Conservation (phyloP, 2,888 invertebrate species). For the Eilema caniola region DNA sequence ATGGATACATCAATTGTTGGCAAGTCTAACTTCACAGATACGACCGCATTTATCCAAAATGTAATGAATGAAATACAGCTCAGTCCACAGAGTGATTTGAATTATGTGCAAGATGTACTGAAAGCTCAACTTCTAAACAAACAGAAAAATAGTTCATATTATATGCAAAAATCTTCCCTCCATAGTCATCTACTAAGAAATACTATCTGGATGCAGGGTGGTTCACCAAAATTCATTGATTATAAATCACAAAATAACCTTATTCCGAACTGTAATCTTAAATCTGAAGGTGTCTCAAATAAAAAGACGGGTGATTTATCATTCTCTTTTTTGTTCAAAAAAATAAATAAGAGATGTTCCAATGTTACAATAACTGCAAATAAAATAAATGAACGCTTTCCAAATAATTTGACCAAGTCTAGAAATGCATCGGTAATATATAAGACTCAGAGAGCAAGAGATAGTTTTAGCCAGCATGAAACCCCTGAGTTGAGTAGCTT, state of each 20-base stretch:
- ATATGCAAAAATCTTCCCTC: neutral
- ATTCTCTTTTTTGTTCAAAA: slow-evolving; percentile 54
- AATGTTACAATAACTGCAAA: neutral
- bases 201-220: neutral
- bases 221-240: neutral
- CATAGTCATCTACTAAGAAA: slow-evolving; percentile 16
- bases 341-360: neutral
- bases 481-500: slow-evolving; percentile 51
- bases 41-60: slow-evolving; percentile 62
- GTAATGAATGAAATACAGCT: slow-evolving; percentile 64
- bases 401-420: slow-evolving; percentile 19
- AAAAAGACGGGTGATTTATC: slow-evolving; percentile 44
- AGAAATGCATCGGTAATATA: neutral
- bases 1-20: slow-evolving; percentile 8
- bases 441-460: neutral
- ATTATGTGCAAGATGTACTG: slow-evolving; percentile 27
- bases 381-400: slow-evolving; percentile 19
- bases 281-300: neutral
- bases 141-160: slow-evolving; percentile 6
- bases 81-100: slow-evolving; percentile 43
- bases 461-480: slow-evolving; percentile 18
- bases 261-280: neutral
- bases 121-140: slow-evolving; percentile 11
- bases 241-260: neutral
- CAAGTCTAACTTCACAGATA: slow-evolving; percentile 49